A percentile compares a stretch with the other conserved stretches of the same genome.
Evolutionary conservation across 1,140 invertebrate genomes (phyloP).

Genomic region (Philopotamus ludificatus): DNA sequence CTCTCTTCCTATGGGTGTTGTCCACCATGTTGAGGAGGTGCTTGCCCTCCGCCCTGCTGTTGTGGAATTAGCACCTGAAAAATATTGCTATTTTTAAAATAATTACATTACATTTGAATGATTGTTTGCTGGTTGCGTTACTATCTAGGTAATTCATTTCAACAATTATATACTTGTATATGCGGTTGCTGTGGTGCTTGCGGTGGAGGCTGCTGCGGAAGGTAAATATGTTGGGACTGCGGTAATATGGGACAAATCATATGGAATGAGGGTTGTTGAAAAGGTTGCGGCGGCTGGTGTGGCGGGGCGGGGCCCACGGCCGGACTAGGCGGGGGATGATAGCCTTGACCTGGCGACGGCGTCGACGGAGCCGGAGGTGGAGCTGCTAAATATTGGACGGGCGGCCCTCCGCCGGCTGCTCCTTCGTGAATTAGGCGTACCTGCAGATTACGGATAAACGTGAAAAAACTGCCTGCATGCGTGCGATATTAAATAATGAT

Average conservation of each 20-base stretch:
- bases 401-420: constrained; percentile 42
- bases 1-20: constrained; percentile 33
- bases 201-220: constrained; percentile 36
- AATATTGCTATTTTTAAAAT: background rate
- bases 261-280: constrained; percentile 45
- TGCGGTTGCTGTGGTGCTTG: constrained; percentile 32
- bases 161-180: background rate
- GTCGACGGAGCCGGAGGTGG: constrained; percentile 49
- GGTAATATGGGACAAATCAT: constrained; percentile 39
- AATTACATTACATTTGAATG: background rate
- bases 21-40: constrained; percentile 32
- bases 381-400: constrained; percentile 45
- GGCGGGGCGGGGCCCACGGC: constrained; percentile 46
- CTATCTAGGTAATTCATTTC: background rate
- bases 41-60: constrained; percentile 33
- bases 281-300: constrained; percentile 44
- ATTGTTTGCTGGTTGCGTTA: constrained; percentile 10
- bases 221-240: constrained; percentile 29
- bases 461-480: constrained; percentile 1
- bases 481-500: constrained; percentile 32
- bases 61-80: constrained; percentile 34
- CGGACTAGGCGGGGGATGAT: constrained; percentile 34
- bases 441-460: constrained; percentile 40
- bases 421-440: constrained; percentile 48
- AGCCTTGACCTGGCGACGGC: constrained; percentile 48